Conservation (phyloP, 2,113 vertebrate species). For the Osmerus eperlanus region DNA sequence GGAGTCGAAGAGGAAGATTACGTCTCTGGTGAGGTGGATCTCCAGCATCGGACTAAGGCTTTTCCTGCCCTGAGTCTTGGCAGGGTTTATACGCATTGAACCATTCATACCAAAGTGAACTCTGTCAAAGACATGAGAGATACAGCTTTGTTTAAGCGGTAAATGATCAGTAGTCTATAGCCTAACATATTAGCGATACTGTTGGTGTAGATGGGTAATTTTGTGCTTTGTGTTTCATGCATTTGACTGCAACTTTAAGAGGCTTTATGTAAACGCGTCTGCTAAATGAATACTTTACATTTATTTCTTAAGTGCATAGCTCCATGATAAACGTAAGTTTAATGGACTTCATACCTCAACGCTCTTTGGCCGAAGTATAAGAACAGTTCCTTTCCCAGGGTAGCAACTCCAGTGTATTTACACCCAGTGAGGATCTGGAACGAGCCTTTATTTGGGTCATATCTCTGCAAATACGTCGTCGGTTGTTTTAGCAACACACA, state of each 20-base stretch:
- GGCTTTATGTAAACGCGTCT: too few relatives aligned
- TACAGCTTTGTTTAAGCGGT: slow-evolving; percentile 17
- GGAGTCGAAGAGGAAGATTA: slow-evolving; percentile 85
- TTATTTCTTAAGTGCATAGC: too few relatives aligned
- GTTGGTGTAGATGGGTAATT: too few relatives aligned
- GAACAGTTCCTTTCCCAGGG: slow-evolving; percentile 92
- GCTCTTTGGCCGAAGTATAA: slow-evolving; percentile 83
- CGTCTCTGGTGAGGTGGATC: slow-evolving; percentile 80
- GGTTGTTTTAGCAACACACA: not conserved
- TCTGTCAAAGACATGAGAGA: slow-evolving; percentile 61
- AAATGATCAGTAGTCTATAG: not conserved
- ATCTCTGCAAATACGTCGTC: slow-evolving; percentile 26
- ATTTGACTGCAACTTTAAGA: too few relatives aligned
- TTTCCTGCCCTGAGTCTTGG: slow-evolving; percentile 57
- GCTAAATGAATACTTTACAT: not conserved
- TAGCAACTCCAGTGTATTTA: slow-evolving; percentile 78
- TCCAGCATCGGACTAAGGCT: slow-evolving; percentile 67
- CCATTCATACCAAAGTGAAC: slow-evolving; percentile 97
- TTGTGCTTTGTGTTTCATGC: too few relatives aligned
- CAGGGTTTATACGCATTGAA: slow-evolving; percentile 82
- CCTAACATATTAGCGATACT: not conserved
- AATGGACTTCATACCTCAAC: slow-evolving; percentile 72
- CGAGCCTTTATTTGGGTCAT: slow-evolving; percentile 21
- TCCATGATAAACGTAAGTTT: too few relatives aligned
- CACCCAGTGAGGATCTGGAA: slow-evolving; percentile 62